These are phyloP conservation scores for Picus viridis DNA, from an alignment of 2,797 vertebrate genomes.

Conservation along the genomic window DNA sequence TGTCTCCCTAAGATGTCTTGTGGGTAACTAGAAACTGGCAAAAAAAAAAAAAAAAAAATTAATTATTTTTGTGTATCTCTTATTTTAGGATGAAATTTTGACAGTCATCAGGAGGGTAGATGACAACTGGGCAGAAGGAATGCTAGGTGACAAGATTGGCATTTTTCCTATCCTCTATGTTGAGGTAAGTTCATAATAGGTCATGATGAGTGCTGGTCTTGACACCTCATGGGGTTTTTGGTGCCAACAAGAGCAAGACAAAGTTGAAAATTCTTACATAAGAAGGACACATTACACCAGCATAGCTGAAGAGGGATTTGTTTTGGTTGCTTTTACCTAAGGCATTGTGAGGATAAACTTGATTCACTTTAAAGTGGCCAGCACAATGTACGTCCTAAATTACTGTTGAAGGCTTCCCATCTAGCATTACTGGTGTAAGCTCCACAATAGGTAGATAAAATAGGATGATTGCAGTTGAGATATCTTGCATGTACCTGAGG, in stretches of 20 bases:
- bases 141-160: slow-evolving; percentile 98
- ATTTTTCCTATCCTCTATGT: slow-evolving; percentile 98
- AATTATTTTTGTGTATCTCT: slow-evolving; percentile 16
- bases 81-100: slow-evolving; percentile 92
- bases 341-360: background rate
- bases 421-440: background rate
- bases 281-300: background rate
- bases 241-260: background rate
- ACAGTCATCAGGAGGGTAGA: slow-evolving; percentile 98
- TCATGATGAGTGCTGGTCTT: background rate
- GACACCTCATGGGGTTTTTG: background rate
- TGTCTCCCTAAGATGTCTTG: background rate
- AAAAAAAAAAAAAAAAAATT: background rate
- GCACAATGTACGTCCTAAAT: background rate
- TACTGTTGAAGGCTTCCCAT: background rate
- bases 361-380: background rate
- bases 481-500: background rate
- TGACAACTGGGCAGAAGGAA: slow-evolving; percentile 99
- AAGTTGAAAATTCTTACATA: background rate
- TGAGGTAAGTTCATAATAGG: slow-evolving; percentile 84
- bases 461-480: background rate
- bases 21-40: background rate
- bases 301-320: background rate
- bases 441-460: background rate
- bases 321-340: background rate